Base-by-base conservation (phyloP, 2,888 invertebrate genomes). In the Ariolimax columbianus region DNA sequence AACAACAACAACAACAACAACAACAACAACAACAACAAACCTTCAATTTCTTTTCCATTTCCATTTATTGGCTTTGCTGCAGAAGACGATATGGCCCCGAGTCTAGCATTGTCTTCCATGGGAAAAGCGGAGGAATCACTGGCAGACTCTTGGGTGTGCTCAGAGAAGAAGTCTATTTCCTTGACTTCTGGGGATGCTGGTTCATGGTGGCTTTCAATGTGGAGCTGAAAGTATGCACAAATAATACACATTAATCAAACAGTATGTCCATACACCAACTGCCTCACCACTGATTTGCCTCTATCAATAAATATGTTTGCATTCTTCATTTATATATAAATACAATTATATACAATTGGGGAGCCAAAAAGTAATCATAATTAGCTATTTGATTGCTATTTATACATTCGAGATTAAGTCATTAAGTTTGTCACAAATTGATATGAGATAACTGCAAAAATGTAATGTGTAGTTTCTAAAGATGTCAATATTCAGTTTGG, bases 151-250 rank as follows among this genome's bases (percentile, higher is more conserved):
- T 92, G 92, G 43, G 92, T 90, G 89, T 95, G 96, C 94, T 97
- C 97, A 86, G 96, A 96, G 95, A 98, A 98, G 95, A 98, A 99
- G 95, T 99, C 98, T 89, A 96, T 96, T 95, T 97, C 97, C 89
- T 95, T 96, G 90, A 95, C 95, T 83, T 94, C 94, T 11, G 94
- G 92, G 59, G 95, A 89, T 33, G 86, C 84, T 0, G 90, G 89
- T 40, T 91, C 87, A 83, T 88, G 88, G 77, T 88, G 89, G 66
- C 86, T 88, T 55, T 91, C 91, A 83, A 92, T 91, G 84, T 91
- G 91, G 51, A 92, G 83, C 92, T 92, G 88, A 26, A 85, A 85
- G 19, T 68, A 73, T 23, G 59, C 33, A 33, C 3, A 66, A 33
- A 30, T 19, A 55, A 55, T 23, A 47, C 47, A 47, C 47, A 47